A percentile compares a stretch with the other conserved stretches of the same genome.
Conservation (phyloP, 2,113 vertebrate species). For the Atrichornis clamosus region DNA sequence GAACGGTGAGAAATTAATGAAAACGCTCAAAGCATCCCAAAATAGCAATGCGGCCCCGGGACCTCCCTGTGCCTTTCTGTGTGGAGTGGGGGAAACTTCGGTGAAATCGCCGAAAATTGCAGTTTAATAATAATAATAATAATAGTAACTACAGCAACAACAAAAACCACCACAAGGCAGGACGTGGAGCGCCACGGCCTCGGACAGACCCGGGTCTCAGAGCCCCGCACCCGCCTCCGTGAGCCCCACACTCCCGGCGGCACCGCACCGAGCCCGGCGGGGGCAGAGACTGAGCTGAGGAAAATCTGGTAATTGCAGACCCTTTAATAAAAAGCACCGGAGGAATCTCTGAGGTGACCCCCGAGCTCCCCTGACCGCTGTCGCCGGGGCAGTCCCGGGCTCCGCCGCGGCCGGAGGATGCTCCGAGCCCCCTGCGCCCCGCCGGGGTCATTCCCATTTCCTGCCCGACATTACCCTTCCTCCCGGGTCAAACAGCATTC, state of each 20-base stretch:
- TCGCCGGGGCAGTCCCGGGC: background rate
- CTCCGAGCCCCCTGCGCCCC: background rate
- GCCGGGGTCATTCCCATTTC: background rate
- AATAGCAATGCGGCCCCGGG: background rate
- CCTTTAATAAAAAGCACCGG: rapidly evolving
- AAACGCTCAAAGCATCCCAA: background rate
- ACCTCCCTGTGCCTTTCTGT: background rate
- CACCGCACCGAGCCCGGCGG: background rate
- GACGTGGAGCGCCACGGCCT: background rate
- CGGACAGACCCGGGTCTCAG: background rate
- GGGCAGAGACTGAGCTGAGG: background rate
- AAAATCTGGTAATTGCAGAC: rapidly evolving
- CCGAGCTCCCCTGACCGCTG: background rate
- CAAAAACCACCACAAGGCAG: background rate
- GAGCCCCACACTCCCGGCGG: background rate
- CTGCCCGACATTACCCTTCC: background rate
- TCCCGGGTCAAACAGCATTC: background rate
- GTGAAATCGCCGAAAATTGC: background rate
- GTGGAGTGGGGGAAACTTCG: background rate
- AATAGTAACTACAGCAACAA: background rate
- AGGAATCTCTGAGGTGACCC: background rate
- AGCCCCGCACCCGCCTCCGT: background rate
- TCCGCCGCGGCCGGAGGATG: background rate
- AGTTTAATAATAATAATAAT: background rate
- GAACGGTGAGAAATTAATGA: background rate